A percentile compares a stretch with the other conserved stretches of the same genome.
Evolutionary conservation across 2,113 vertebrate species (phyloP).

Genomic region (Pipa parva): DNA sequence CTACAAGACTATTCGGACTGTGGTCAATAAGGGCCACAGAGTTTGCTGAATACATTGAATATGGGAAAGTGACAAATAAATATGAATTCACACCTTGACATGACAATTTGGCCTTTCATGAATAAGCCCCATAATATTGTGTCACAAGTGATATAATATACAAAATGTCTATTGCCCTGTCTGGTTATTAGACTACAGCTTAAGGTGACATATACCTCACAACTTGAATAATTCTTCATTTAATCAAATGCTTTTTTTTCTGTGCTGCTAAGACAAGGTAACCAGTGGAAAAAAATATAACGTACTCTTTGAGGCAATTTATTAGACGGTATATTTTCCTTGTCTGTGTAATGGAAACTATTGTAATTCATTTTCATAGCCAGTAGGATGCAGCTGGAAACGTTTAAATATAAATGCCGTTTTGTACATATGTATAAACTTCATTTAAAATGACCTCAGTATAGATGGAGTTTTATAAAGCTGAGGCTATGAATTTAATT

Average conservation of each 20-base stretch:
- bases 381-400: background rate
- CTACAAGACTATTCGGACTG: too few relatives aligned
- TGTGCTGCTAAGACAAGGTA: background rate
- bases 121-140: too few relatives aligned
- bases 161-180: too few relatives aligned
- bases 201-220: too few relatives aligned
- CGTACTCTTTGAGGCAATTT: background rate
- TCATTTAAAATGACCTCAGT: background rate
- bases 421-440: background rate
- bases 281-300: background rate
- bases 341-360: slow-evolving; percentile 14
- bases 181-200: too few relatives aligned
- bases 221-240: background rate
- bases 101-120: too few relatives aligned
- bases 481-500: slow-evolving; percentile 1
- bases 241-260: background rate
- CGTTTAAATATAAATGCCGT: background rate
- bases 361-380: slow-evolving; percentile 8
- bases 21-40: too few relatives aligned
- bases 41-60: too few relatives aligned
- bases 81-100: too few relatives aligned
- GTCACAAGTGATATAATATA: too few relatives aligned
- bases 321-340: background rate
- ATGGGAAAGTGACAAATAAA: too few relatives aligned
- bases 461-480: background rate